Conservation (phyloP, 2,888 invertebrate species). For the Chrysolina oricalcia region DNA sequence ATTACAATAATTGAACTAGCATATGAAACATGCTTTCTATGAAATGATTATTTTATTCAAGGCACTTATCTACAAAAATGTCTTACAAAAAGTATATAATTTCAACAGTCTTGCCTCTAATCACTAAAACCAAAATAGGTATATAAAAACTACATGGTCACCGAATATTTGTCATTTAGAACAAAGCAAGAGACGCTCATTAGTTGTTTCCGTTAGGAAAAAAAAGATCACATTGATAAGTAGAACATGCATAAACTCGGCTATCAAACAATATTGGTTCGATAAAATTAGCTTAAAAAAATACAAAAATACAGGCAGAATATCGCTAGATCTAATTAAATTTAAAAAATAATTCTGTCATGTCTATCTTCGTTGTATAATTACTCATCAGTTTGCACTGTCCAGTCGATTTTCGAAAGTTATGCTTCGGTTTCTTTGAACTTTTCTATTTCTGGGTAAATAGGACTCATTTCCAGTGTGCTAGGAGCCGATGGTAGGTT, state of each 20-base stretch:
- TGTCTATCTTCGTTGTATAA: not conserved
- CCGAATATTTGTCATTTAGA: conserved; percentile 8
- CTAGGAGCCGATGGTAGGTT: conserved; percentile 87
- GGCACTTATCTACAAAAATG: conserved; percentile 9
- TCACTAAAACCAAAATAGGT: conserved; percentile 28
- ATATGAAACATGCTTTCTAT: not conserved
- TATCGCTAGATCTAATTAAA: not conserved
- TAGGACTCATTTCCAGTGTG: conserved; percentile 89
- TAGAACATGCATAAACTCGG: not conserved
- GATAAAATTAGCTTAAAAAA: not conserved
- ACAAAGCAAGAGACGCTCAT: conserved; percentile 37
- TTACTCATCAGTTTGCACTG: not conserved
- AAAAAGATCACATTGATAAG: conserved; percentile 11
- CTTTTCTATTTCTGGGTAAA: conserved; percentile 86
- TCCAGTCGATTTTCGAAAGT: conserved; percentile 54
- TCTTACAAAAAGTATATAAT: conserved; percentile 14
- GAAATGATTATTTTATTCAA: conserved; percentile 22
- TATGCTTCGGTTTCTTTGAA: conserved; percentile 91
- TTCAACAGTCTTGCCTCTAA: conserved; percentile 42
- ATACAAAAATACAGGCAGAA: not conserved
- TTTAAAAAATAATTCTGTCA: not conserved
- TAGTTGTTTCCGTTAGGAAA: conserved; percentile 21
- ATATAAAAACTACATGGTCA: conserved; percentile 27
- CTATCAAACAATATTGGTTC: not conserved
- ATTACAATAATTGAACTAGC: not conserved